Percentiles rank a stretch among this genome's conserved stretches.
phyloP scores from a whole-genome alignment of 1,140 invertebrate genomes.

The Macrotrachela quadricornifera region DNA sequence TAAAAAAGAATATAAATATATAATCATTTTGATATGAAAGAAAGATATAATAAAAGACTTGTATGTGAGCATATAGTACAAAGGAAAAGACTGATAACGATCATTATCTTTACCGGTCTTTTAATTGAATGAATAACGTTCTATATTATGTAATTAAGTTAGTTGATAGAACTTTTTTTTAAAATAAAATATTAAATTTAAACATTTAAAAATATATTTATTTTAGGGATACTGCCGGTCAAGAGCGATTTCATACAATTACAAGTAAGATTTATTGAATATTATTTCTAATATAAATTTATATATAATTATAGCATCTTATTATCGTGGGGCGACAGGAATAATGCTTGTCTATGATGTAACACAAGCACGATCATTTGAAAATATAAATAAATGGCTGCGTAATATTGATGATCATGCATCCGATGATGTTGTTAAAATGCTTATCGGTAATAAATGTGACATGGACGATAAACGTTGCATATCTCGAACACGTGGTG shows the following conservation, averaged over 20 bases:
- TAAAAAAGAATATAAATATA: too few relatives aligned
- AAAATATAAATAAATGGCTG: constrained; percentile 95
- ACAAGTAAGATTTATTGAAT: constrained; percentile 28
- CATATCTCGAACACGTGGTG: constrained; percentile 65
- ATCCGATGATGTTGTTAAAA: constrained; percentile 97
- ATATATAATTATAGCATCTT: neutral
- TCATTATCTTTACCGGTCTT: too few relatives aligned
- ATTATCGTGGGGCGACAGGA: constrained; percentile 32
- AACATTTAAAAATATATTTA: too few relatives aligned
- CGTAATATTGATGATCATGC: constrained; percentile 96
- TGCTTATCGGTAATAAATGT: constrained; percentile 98
- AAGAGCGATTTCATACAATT: constrained; percentile 42
- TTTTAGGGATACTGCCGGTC: constrained; percentile 40
- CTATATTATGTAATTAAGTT: too few relatives aligned
- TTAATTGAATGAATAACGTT: too few relatives aligned
- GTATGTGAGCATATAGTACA: too few relatives aligned
- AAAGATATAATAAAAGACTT: too few relatives aligned
- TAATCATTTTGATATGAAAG: too few relatives aligned
- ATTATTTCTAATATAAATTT: neutral
- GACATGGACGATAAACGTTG: constrained; percentile 92
- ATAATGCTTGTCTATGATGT: constrained; percentile 97
- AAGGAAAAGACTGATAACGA: too few relatives aligned
- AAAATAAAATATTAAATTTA: too few relatives aligned
- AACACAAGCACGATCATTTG: constrained; percentile 89
- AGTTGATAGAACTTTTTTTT: too few relatives aligned